These are phyloP conservation scores for Cheiracanthium punctorium DNA, from an alignment of 2,888 invertebrate genomes.

Conservation along the genomic window DNA sequence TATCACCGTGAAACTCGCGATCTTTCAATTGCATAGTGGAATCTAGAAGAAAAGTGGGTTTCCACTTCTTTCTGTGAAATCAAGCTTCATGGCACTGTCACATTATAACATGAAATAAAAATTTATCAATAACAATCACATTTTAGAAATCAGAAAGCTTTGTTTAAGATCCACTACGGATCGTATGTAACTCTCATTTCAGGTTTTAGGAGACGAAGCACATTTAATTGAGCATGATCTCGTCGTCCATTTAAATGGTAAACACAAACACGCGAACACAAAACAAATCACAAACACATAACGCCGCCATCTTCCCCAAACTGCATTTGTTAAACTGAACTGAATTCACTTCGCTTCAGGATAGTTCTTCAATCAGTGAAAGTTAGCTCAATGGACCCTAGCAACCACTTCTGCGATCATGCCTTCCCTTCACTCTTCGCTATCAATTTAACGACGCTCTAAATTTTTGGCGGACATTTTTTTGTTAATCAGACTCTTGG, in stretches of 20 bases:
- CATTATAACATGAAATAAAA: not conserved
- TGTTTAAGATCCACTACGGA: too few relatives aligned
- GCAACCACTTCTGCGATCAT: too few relatives aligned
- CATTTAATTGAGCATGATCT: too few relatives aligned
- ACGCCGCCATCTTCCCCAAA: slow-evolving; percentile 62
- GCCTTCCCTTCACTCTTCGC: too few relatives aligned
- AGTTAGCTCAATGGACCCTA: too few relatives aligned
- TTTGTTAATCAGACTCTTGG: too few relatives aligned
- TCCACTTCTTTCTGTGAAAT: not conserved
- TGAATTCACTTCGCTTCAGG: slow-evolving; percentile 19
- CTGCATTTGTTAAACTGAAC: slow-evolving; percentile 31
- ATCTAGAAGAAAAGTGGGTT: not conserved
- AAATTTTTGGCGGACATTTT: too few relatives aligned
- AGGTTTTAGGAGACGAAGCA: too few relatives aligned
- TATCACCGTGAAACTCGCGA: not conserved
- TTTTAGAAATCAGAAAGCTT: too few relatives aligned
- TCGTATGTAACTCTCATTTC: too few relatives aligned
- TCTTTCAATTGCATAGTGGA: not conserved
- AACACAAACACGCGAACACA: slow-evolving; percentile 66
- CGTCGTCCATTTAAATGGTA: slow-evolving; percentile 13
- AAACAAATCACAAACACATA: slow-evolving; percentile 56
- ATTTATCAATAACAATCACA: not conserved
- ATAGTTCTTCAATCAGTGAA: too few relatives aligned
- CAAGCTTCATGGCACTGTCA: slow-evolving; percentile 49
- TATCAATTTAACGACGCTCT: too few relatives aligned